Evolutionary conservation across 2,113 vertebrate species (phyloP), one percentile per base, ranked within the genome.

Genomic region (Balaeniceps rex): DNA sequence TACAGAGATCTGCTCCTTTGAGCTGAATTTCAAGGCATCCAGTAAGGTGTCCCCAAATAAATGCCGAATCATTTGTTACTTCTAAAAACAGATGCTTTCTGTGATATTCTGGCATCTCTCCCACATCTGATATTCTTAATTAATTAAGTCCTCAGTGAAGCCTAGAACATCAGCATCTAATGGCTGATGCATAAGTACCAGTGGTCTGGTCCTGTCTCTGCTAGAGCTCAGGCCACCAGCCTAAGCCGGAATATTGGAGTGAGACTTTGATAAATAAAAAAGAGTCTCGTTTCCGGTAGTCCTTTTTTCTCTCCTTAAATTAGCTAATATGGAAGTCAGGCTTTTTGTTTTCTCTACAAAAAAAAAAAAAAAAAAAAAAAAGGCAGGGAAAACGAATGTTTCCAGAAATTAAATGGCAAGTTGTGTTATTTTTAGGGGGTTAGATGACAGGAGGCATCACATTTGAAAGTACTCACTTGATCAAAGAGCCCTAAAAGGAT

Each of bases 401-500:
- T 98, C 90, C 87, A 95, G 95, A 97, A 93, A 97, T 95, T 96
- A 97, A 97, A 95, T 90, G 88, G 94, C 94, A 95, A 93, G 72
- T 87, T 90, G 92, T 95, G 87, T 97, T 98, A 97, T 97, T 97
- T 98, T 98, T 96, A 98, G 96, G 95, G 94, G 78, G 77, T 93
- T 83, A 83, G 94, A 95, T 97, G 95, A 96, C 95, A 97, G 90
- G 94, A 98, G 93, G 90, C 92, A 96, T 94, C 92, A 97, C 94
- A 97, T 97, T 97, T 97, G 93, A 98, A 98, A 96, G 94, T 97
- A 65, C 90, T 97, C 95, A 95, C 96, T 98, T 98, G 98, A 98
- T 98, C 98, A 98, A 98, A 98, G 97, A 95, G 83, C 76, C 95
- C 97, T 98, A 95, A 98, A 98, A 97, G 97, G 97, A 98, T 97